Percentiles rank a stretch among this genome's conserved stretches.
Evolutionary conservation across 2,113 vertebrate species (phyloP).

Genomic region (Antechinus flavipes): DNA sequence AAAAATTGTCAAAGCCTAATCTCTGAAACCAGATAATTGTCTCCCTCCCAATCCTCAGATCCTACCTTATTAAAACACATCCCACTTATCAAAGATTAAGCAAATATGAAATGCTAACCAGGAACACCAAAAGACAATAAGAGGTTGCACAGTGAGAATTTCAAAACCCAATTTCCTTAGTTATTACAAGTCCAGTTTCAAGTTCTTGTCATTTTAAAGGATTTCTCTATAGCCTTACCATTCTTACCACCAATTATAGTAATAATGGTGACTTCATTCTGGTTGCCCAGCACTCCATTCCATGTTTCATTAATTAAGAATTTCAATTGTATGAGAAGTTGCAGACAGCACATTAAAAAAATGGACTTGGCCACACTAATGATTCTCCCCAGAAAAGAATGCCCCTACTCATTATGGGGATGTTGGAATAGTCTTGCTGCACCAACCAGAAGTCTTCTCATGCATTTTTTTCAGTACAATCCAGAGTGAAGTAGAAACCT

Average conservation of each 20-base stretch:
- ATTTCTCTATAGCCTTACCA: not conserved
- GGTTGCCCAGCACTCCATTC: not conserved
- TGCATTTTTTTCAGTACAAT: not conserved
- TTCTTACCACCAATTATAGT: not conserved
- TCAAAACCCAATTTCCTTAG: not conserved
- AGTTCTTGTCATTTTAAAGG: not conserved
- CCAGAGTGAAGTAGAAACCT: not conserved
- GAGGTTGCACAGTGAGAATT: not conserved
- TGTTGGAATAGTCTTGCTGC: not conserved
- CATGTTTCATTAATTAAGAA: not conserved
- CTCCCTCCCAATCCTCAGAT: not conserved
- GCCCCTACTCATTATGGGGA: fast-evolving
- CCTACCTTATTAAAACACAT: no score
- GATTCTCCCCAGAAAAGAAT: not conserved
- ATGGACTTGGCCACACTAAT: fast-evolving
- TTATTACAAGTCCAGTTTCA: not conserved
- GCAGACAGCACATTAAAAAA: not conserved
- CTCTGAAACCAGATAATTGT: not conserved
- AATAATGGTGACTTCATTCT: not conserved
- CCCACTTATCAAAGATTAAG: not conserved
- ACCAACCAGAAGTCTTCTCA: not conserved
- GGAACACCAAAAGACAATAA: not conserved
- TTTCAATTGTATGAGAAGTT: not conserved
- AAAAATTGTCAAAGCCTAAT: not conserved
- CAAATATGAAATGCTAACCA: not conserved